These are phyloP conservation scores for Chrysina gloriosa DNA, from an alignment of 2,888 invertebrate species.

Conservation along the genomic window DNA sequence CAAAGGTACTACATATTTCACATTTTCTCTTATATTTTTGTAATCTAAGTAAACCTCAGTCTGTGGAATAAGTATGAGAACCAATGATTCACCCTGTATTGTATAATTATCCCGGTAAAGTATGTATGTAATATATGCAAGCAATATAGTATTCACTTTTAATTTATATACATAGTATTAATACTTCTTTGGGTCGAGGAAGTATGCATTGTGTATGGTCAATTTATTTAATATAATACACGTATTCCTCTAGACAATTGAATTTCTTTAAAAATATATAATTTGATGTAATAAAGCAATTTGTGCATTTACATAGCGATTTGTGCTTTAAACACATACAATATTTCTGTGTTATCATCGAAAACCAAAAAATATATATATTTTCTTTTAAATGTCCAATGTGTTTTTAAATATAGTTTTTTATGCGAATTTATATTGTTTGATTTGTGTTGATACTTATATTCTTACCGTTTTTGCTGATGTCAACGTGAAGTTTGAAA, in stretches of 20 bases:
- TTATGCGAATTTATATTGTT: constrained; percentile 1
- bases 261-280: not conserved
- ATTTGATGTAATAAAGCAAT: constrained; percentile 9
- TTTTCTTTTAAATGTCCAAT: constrained; percentile 27
- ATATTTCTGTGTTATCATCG: constrained; percentile 11
- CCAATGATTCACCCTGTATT: not conserved
- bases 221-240: constrained; percentile 14
- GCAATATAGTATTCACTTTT: constrained; percentile 13
- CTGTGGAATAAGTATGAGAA: too few species aligned
- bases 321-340: constrained; percentile 34
- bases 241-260: not conserved
- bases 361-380: constrained; percentile 29
- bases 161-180: constrained; percentile 30
- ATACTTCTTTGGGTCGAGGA: not conserved
- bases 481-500: too few species aligned
- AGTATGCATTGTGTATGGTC: not conserved
- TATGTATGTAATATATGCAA: constrained; percentile 23
- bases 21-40: too few species aligned
- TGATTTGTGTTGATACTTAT: too few species aligned
- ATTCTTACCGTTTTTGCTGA: too few species aligned
- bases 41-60: too few species aligned
- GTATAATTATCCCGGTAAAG: constrained; percentile 9
- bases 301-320: constrained; percentile 34
- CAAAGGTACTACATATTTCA: too few species aligned
- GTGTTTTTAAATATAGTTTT: constrained; percentile 28